Evolutionary conservation across 2,888 invertebrate genomes (phyloP).

Genomic region (Escarpia spicata): DNA sequence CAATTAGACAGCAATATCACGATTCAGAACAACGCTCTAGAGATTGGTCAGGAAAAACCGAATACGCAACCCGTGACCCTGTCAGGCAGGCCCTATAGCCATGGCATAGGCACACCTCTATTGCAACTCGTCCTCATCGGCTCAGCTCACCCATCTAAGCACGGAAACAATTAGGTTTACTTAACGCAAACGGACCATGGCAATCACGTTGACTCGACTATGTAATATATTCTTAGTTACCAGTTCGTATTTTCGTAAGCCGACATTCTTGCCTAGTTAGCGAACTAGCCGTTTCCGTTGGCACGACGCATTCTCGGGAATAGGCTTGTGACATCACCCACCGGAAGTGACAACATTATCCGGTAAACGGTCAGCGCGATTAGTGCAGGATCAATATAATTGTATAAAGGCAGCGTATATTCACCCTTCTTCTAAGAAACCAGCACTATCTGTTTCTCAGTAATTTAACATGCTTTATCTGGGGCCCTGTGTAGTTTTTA

Average conservation of each 20-base stretch:
- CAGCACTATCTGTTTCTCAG: not conserved
- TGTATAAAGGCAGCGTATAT: not conserved
- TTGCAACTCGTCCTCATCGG: too few relatives aligned
- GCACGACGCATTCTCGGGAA: not conserved
- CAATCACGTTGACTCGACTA: not conserved
- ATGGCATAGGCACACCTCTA: too few relatives aligned
- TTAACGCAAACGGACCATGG: not conserved
- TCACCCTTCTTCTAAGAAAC: not conserved
- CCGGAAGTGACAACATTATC: not conserved
- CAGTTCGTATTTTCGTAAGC: not conserved
- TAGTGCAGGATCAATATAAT: not conserved
- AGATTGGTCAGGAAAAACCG: too few relatives aligned
- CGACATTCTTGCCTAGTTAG: not conserved
- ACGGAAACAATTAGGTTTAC: too few relatives aligned
- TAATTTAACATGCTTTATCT: not conserved
- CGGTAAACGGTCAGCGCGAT: not conserved
- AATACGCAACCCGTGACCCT: too few relatives aligned
- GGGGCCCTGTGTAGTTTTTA: not conserved
- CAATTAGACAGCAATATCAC: too few relatives aligned
- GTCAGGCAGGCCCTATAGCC: too few relatives aligned
- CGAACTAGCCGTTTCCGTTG: not conserved
- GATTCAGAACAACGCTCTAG: too few relatives aligned
- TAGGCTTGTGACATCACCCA: slow-evolving; percentile 4
- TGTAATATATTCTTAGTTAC: not conserved
- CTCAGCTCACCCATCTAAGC: too few relatives aligned